phyloP scores from a whole-genome alignment of 2,797 vertebrate genomes.

The Centroberyx gerrardi region DNA sequence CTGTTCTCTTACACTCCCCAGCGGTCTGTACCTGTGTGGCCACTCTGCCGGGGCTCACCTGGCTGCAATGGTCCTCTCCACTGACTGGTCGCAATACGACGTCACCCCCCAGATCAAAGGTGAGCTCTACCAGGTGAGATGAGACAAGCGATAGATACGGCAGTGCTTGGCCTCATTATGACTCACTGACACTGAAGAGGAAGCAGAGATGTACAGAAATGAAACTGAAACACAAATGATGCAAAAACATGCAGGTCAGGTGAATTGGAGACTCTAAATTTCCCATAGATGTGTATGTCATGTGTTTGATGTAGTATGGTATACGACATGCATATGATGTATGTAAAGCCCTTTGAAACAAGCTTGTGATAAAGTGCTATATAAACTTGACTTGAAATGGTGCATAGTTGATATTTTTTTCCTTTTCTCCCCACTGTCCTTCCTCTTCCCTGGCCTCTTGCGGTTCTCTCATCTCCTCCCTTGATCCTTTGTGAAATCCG shows the following conservation, averaged over 20 bases:
- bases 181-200: background rate
- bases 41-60: constrained; percentile 96
- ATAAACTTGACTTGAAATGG: background rate
- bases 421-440: background rate
- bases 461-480: background rate
- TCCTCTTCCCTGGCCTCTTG: background rate
- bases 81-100: constrained; percentile 89
- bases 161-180: background rate
- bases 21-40: constrained; percentile 93
- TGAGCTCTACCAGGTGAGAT: constrained; percentile 57
- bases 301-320: too few relatives aligned
- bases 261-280: too few relatives aligned
- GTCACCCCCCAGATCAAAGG: constrained; percentile 91
- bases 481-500: background rate
- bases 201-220: background rate
- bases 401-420: background rate
- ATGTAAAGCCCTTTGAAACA: too few relatives aligned
- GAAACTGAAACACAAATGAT: background rate
- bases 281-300: too few relatives aligned
- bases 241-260: too few relatives aligned
- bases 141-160: background rate
- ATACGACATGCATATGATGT: too few relatives aligned
- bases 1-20: constrained; percentile 60
- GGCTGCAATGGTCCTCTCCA: constrained; percentile 92
- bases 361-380: too few relatives aligned